Percentiles rank a stretch among this genome's conserved stretches.
These are phyloP conservation scores for Morus bassanus DNA, from an alignment of 2,797 vertebrate species.

Conservation along the genomic window DNA sequence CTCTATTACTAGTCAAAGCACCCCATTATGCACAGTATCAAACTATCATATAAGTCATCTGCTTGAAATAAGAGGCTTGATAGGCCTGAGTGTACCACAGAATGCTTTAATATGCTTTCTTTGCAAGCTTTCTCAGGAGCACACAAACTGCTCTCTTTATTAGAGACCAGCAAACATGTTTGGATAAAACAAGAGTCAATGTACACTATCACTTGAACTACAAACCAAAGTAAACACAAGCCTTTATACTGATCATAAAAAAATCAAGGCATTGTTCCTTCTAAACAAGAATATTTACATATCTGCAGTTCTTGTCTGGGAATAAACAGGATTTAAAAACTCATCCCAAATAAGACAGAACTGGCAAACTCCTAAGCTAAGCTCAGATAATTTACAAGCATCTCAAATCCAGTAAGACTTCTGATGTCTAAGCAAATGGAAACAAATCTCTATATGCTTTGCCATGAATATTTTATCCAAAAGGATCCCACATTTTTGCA, in stretches of 20 bases:
- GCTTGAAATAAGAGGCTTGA: background rate
- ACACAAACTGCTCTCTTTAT: background rate
- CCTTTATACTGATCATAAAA: background rate
- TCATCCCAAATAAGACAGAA: background rate
- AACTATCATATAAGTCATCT: background rate
- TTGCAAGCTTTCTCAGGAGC: background rate
- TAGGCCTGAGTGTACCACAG: background rate
- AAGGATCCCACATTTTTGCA: background rate
- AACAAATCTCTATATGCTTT: conserved; percentile 19
- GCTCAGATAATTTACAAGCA: background rate
- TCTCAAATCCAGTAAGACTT: conserved; percentile 24
- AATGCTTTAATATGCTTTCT: background rate
- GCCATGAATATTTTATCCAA: background rate
- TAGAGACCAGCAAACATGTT: background rate
- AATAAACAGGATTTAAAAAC: background rate
- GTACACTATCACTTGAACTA: background rate
- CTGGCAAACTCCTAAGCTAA: background rate
- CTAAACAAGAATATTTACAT: background rate
- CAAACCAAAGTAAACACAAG: background rate
- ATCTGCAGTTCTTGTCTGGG: background rate
- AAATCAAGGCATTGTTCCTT: background rate
- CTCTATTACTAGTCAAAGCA: background rate
- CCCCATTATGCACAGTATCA: background rate
- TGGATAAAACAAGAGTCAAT: background rate
- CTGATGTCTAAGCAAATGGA: conserved; percentile 25